Evolutionary conservation across 2,888 invertebrate species (phyloP), one percentile per base, ranked within the genome.

Genomic region (Cephus sareptanus): DNA sequence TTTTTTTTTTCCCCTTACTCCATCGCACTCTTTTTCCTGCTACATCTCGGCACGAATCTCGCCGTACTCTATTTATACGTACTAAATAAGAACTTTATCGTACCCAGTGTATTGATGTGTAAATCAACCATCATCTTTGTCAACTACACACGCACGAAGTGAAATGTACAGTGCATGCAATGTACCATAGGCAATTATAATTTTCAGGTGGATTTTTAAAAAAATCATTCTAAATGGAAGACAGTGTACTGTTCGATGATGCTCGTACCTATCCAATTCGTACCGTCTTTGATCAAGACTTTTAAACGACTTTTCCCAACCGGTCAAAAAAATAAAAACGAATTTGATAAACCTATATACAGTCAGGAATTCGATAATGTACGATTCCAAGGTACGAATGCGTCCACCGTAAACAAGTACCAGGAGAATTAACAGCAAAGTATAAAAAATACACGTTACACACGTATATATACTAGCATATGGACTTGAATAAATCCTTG

Each of bases 191-290:
- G 71, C 71, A 71, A 71, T 34, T 31, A 71, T 34, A 34, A 34
- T 76, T 74, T 79, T 33, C 75, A 74, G 76, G 79, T 9, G 56
- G 56, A 9, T 74, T 69, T 35, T 69, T 34, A 79, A 81, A 70
- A 69, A 79, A 80, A 81, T 81, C 77, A 76, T 75, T 80, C 79
- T 84, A 81, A 80, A 79, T 84, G 84, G 84, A 84, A 84, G 84
- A 84, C 84, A 81, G 81, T 82, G 82, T 79, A 81, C 82, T 81
- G 79, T 81, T 82, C 81, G 77, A 81, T 83, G 56, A 56, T 56
- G 9, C 56, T 56, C 23, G 56, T 56, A 56, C 56, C 56, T 56
- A 56, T 56, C 56, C 56, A 56, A 56, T 56, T 56, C 56, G 23
- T 56, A 56, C 23, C 6, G 56, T 56, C 56, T 56, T 56, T 56